A percentile compares a stretch with the other conserved stretches of the same genome.
phyloP scores from a whole-genome alignment of 2,113 vertebrate genomes.

The Acanthisitta chloris region DNA sequence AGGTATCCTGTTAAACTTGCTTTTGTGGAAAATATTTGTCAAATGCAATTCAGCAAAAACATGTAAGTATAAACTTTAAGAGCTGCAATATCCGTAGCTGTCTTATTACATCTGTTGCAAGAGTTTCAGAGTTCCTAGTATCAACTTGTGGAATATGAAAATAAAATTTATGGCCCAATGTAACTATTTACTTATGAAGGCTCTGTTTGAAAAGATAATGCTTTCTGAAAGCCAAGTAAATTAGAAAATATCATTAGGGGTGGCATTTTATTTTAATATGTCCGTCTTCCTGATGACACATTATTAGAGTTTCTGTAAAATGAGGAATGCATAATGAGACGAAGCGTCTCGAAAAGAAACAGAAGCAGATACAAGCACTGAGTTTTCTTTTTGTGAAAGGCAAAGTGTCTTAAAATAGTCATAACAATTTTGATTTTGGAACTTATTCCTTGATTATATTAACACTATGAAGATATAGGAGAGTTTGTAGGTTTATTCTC shows the following conservation, averaged over 20 bases:
- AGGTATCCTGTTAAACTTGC: background rate
- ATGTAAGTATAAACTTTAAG: background rate
- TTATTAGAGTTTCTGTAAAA: background rate
- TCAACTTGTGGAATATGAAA: background rate
- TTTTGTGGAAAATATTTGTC: background rate
- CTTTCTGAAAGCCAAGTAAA: background rate
- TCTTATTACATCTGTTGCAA: background rate
- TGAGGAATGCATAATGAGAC: background rate
- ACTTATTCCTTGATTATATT: background rate
- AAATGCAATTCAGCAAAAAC: background rate
- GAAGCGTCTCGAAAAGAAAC: background rate
- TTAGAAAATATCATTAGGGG: background rate
- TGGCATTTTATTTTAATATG: background rate
- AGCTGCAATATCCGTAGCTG: background rate
- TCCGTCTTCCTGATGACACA: background rate
- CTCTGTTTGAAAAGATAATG: background rate
- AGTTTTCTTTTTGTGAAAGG: background rate
- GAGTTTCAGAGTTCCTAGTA: background rate
- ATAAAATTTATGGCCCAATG: background rate
- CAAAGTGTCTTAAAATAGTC: background rate
- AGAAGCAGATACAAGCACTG: background rate
- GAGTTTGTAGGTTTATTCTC: background rate
- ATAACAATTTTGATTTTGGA: background rate
- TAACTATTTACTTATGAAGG: background rate
- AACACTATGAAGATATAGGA: background rate